Evolutionary conservation across 2,797 vertebrate genomes (phyloP).

Genomic region (Tokudaia muenninki): DNA sequence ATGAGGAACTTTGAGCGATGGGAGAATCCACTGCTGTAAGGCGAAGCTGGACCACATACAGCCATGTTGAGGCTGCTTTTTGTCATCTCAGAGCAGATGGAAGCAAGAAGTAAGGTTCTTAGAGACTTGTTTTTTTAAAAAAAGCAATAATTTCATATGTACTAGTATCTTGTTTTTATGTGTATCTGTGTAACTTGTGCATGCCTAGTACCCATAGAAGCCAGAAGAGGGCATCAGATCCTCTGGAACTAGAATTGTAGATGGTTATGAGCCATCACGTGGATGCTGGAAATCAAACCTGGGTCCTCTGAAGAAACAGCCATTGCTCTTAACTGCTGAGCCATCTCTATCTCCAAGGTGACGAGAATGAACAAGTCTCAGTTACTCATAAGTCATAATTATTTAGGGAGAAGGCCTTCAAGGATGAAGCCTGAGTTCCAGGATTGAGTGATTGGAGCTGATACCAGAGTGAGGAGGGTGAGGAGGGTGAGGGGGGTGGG

Average conservation of each 20-base stretch:
- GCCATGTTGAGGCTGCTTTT: neutral
- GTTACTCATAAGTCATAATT: neutral
- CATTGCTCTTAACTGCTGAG: neutral
- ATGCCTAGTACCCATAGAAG: neutral
- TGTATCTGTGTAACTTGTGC: neutral
- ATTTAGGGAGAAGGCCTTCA: neutral
- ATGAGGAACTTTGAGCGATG: neutral
- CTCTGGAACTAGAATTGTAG: too few relatives aligned
- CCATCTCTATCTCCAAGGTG: neutral
- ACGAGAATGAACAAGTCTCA: neutral
- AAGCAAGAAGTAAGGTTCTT: neutral
- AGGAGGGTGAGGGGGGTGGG: neutral
- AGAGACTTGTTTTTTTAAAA: neutral
- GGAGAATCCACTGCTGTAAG: neutral
- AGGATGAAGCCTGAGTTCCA: neutral
- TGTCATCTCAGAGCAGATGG: neutral
- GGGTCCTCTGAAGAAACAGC: neutral
- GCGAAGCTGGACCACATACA: neutral
- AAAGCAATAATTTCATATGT: too few relatives aligned
- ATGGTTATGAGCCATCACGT: neutral
- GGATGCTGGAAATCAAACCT: neutral
- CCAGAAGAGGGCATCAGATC: neutral
- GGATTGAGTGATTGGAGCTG: neutral
- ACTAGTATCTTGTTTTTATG: neutral
- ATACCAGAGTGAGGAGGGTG: neutral